Evolutionary conservation across 2,888 invertebrate species (phyloP), one percentile per base, ranked within the genome.

Genomic region (Lycocerus yunnanus): DNA sequence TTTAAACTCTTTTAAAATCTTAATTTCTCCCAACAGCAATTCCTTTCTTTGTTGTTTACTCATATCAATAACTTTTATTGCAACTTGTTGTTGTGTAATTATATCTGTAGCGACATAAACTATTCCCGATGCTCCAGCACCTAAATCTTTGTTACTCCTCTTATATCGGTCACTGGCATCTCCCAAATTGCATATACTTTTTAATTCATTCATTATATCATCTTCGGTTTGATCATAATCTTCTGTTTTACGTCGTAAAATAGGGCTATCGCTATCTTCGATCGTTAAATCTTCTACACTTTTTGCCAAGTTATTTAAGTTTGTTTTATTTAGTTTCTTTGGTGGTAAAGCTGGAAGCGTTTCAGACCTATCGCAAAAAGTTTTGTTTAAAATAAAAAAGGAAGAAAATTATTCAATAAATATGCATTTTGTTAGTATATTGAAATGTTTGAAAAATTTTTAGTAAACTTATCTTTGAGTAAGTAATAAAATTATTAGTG

Each of bases 31-130:
- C 79, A 98, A 90, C 84, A 99, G 95, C 83, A 98, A 90, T 87
- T 98, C 97, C 87, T 98, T 98, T 84, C 97, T 95, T 69, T 96
- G 95, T 87, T 99, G 99, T 86, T 96, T 96, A 58, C 94, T 92
- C 85, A 99, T 91, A 86, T 98, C 97, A 87, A 99, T 99, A 83
- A 97, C 96, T 88, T 99, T 99, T 79, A 99, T 95, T 24, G 99
- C 99, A 8, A 99, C 98, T 84, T 92, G 91, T 21, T 93, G 90
- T 71, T 91, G 90, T 68, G 91, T 92, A 79, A 90, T 90, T 77
- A 91, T 90, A 85, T 96, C 95, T n/a, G 91, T 92, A 0, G 97
- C 97, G 79, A 95, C 95, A 85, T 95, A 96, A 18, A 98, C 98
- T 78, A 94, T 94, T 68, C 97, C 98, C 27, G 97, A 97, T 63